Percentiles rank a stretch among this genome's conserved stretches.
Evolutionary conservation across 53 echinoderm and acorn worm species (phyloP).

Genomic region (Arbacia lixula): DNA sequence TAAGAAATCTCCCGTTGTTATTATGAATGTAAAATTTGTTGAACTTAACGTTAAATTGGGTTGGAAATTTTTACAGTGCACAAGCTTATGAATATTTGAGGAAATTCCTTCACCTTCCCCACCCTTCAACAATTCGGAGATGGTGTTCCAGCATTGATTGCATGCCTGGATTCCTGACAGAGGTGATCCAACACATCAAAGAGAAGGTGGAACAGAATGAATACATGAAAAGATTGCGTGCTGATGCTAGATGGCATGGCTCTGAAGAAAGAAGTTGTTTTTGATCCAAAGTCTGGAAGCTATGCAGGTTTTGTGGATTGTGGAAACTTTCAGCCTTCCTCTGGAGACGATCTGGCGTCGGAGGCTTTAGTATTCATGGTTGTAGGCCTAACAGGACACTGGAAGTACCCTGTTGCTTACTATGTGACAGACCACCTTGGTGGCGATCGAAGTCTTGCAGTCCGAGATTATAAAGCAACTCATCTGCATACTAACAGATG

Average conservation of each 20-base stretch:
- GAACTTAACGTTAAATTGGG: no score
- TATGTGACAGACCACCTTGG: no score
- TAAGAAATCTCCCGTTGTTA: no score
- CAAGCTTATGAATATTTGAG: slow-evolving; percentile 70
- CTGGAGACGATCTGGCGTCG: no score
- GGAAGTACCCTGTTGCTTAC: no score
- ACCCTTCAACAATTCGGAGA: slow-evolving; percentile 57
- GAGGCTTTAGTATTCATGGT: no score
- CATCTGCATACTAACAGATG: no score
- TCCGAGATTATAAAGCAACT: no score
- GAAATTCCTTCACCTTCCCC: slow-evolving; percentile 57
- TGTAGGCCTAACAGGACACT: no score
- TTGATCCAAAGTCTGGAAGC: slow-evolving; percentile 45
- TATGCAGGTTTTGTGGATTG: slow-evolving; percentile 71
- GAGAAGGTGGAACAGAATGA: slow-evolving; percentile 30
- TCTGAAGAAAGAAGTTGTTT: slow-evolving; percentile 66
- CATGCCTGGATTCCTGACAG: slow-evolving; percentile 66
- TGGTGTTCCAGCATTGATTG: slow-evolving; percentile 56
- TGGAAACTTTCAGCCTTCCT: slow-evolving; percentile 46
- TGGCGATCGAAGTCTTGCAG: no score
- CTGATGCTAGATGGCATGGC: slow-evolving; percentile 68
- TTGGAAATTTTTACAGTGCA: slow-evolving; percentile 64
- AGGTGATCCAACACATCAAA: slow-evolving; percentile 57
- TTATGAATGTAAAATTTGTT: no score
- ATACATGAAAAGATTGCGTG: no score